Base-by-base conservation (phyloP, 2,888 invertebrate genomes). In the Arenicola marina region DNA sequence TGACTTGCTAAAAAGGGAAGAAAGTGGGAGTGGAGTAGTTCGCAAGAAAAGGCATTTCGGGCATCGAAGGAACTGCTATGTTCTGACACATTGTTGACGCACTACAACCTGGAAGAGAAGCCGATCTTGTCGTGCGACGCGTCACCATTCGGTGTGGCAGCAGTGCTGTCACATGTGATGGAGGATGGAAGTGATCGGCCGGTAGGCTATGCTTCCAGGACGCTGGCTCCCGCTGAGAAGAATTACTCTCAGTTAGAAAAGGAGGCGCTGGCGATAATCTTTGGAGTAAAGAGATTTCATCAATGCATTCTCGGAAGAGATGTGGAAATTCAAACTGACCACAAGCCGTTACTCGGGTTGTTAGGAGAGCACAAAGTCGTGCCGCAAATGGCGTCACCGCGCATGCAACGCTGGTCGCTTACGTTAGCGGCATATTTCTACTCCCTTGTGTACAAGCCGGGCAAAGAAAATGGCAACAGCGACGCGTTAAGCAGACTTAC, bases 101-200 rank as follows among this genome's bases (percentile, higher is more conserved):
- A 56, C 26, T 55, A 18, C 45, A 38, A 54, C 43, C 26, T 28
- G 4, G 26, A 56, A n/a, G 7, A 7, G 7, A 7, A 15, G n/a
- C 58, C 83, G 4, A 64, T 75, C 29, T 61, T 85, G 2, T 72
- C 79, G 0, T 76, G 78, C 44, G 83, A 85, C 71, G 84, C 84
- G 1, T 79, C 77, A 18, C 74, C 73, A 26, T 66, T 63, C 44
- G 81, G 80, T n/a, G 62, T 79, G 32, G 78, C 77, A 38, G 77
- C 80, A 1, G 79, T 82, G 3, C 31, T 73, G 7, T 63, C 61
- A 4, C 73, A 74, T 51, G 51, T 28, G 54, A 45, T 54, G 24
- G 38, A 34, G 18, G 33, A 64, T 51, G 70, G 69, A 1, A 51
- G 34, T 18, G 56, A 66, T 11, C 55, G 51, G 4, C 68, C 67